Evolutionary conservation across 1,140 invertebrate species (phyloP).

Genomic region (Drosophila kurseongensis): DNA sequence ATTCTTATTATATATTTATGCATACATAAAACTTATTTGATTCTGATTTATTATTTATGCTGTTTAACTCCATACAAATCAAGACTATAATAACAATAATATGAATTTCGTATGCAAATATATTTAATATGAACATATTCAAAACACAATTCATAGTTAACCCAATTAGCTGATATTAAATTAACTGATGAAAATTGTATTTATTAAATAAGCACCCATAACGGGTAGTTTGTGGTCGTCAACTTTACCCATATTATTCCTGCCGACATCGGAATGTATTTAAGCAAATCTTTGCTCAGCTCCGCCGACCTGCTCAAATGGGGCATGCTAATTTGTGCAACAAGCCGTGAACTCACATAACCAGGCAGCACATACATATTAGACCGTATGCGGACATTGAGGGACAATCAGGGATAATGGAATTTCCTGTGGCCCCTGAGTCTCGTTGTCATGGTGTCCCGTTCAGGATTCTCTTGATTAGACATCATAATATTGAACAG

Average conservation of each 20-base stretch:
- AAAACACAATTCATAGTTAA: not conserved
- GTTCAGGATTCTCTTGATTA: conserved; percentile 45
- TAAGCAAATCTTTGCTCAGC: conserved; percentile 54
- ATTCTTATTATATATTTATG: not conserved
- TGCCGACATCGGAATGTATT: conserved; percentile 57
- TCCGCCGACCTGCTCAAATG: conserved; percentile 53
- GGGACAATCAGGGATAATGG: conserved; percentile 24
- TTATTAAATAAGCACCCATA: not conserved
- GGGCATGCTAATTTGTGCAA: conserved; percentile 76
- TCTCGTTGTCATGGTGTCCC: conserved; percentile 44
- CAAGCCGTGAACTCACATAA: conserved; percentile 66
- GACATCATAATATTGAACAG: conserved; percentile 57
- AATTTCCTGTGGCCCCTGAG: conserved; percentile 32
- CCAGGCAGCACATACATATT: conserved; percentile 28
- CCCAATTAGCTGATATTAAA: not conserved
- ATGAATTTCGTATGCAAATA: too few species aligned
- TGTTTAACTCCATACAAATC: not conserved
- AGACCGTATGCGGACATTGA: conserved; percentile 2
- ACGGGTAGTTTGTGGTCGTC: not conserved
- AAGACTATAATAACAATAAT: not conserved
- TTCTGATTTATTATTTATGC: not conserved
- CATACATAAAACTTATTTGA: too few species aligned
- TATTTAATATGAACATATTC: not conserved
- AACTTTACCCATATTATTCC: conserved; percentile 3
- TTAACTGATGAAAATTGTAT: not conserved